Base-by-base conservation (phyloP, 1,140 invertebrate species). In the Latrodectus geometricus region DNA sequence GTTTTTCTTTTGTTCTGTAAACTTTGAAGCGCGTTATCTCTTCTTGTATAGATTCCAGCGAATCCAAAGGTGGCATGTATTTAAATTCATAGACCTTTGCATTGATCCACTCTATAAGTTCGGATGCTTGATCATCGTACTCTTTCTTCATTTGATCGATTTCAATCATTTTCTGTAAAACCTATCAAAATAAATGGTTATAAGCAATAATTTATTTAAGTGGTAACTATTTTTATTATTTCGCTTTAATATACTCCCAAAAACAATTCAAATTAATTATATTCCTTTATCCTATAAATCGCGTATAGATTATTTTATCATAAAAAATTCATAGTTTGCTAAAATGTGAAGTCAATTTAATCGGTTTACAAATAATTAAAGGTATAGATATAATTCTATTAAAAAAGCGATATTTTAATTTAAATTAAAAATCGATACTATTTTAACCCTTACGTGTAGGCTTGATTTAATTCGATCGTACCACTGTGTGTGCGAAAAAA, bases 1-100 rank as follows among this genome's bases (percentile, higher is more conserved):
- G 83, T 61, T 86, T 86, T 72, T 86, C 83, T 70, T 86, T 56
- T 12, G 61, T 77, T 78, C 83, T 15, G 14, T 86, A 86, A 77
- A 77, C 70, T 70, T 86, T 86, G 56, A 86, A 86, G 20, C 52
- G 48, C 0, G n/a, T 23, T 77, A 86, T 78, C 77, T 86, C 83
- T 48, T 70, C n/a, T 49, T 86, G 83, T 14, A 86, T 86, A 21
- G 68, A 65, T 77, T 86, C 75, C 15, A 86, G 21, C 12, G 83
- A 86, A n/a, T 76, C 48, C 15, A 72, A 50, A 56, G 65, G 20
- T 21, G 66, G n/a, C 52, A 77, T 56, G 7, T 56, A 69, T 54
- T 49, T 54, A n/a, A 86, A 86, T 9, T 78, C 50, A 8, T 78
- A 48, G 2, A 86, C 54, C 70, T 78, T 77, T 48, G 48, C 23